Evolutionary conservation across 2,797 vertebrate genomes (phyloP).

Genomic region (Channa striata): DNA sequence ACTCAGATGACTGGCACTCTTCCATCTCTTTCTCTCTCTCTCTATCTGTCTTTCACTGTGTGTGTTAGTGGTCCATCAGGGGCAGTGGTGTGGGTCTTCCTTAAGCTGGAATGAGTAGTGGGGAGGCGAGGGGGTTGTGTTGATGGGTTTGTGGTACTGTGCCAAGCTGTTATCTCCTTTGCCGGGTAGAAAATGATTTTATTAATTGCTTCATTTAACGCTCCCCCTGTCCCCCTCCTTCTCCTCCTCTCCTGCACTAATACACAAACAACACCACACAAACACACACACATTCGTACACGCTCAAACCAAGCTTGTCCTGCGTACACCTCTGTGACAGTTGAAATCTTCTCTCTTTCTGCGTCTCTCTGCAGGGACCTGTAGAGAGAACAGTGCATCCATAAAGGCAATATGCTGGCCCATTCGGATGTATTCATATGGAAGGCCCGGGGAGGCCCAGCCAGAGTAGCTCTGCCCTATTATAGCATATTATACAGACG

Average conservation of each 20-base stretch:
- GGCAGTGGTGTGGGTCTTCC: constrained; percentile 78
- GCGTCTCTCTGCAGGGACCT: constrained; percentile 69
- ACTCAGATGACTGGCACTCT: constrained; percentile 37
- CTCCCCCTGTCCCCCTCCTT: constrained; percentile 60
- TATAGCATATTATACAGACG: constrained; percentile 71
- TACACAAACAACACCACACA: constrained; percentile 68
- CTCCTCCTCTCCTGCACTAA: constrained; percentile 48
- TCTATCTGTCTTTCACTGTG: constrained; percentile 36
- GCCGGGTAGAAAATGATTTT: constrained; percentile 89
- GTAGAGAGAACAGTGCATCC: constrained; percentile 68
- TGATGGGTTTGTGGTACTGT: constrained; percentile 82
- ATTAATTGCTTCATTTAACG: constrained; percentile 91
- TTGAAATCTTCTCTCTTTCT: constrained; percentile 58
- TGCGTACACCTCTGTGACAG: constrained; percentile 66
- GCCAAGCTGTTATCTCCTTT: constrained; percentile 89
- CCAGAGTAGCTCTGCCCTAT: constrained; percentile 64
- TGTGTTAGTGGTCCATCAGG: constrained; percentile 85
- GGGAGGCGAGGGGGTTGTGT: constrained; percentile 66
- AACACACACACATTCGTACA: constrained; percentile 27
- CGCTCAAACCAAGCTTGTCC: constrained; percentile 36
- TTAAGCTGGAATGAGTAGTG: constrained; percentile 75
- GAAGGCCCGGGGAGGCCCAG: constrained; percentile 70
- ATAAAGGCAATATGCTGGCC: constrained; percentile 84
- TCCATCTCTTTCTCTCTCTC: constrained; percentile 30
- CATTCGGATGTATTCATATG: constrained; percentile 78